These are phyloP conservation scores for Epizoanthus stellaris DNA, from an alignment of 92 coral and sea anemone species.

Conservation along the genomic window DNA sequence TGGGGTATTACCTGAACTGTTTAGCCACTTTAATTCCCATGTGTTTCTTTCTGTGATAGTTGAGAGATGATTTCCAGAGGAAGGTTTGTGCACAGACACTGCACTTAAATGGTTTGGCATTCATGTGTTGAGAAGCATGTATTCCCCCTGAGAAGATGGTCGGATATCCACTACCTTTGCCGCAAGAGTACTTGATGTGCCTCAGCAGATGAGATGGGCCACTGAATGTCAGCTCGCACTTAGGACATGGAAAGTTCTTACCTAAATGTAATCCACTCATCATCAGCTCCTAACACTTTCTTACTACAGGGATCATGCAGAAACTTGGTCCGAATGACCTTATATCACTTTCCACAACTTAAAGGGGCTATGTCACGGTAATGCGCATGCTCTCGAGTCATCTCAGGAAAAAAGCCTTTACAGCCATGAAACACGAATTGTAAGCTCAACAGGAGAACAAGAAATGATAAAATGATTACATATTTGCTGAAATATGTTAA, in stretches of 20 bases:
- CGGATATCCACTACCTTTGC: slow-evolving; percentile 11
- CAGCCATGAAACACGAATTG: no score
- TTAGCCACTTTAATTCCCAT: slow-evolving; percentile 27
- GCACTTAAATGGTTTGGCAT: slow-evolving; percentile 32
- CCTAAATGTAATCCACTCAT: not conserved
- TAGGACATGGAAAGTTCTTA: slow-evolving; percentile 29
- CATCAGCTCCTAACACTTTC: no score
- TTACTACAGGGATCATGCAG: no score
- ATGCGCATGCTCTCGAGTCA: no score
- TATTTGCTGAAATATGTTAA: no score
- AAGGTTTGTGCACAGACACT: slow-evolving; percentile 46
- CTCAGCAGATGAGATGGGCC: slow-evolving; percentile 28
- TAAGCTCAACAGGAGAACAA: no score
- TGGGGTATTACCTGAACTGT: not conserved
- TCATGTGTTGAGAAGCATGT: slow-evolving; percentile 34
- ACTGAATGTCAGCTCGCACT: slow-evolving; percentile 22
- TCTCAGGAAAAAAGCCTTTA: no score
- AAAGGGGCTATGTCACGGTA: no score
- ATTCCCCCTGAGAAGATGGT: slow-evolving; percentile 25
- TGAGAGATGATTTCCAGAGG: slow-evolving; percentile 45
- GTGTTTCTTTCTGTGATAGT: slow-evolving; percentile 39
- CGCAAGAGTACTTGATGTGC: slow-evolving; percentile 31
- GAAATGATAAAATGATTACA: no score
- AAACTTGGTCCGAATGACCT: no score
- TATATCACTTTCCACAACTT: no score